These are phyloP conservation scores for Troglohyphantes excavatus DNA, from an alignment of 2,888 invertebrate genomes.

Conservation along the genomic window DNA sequence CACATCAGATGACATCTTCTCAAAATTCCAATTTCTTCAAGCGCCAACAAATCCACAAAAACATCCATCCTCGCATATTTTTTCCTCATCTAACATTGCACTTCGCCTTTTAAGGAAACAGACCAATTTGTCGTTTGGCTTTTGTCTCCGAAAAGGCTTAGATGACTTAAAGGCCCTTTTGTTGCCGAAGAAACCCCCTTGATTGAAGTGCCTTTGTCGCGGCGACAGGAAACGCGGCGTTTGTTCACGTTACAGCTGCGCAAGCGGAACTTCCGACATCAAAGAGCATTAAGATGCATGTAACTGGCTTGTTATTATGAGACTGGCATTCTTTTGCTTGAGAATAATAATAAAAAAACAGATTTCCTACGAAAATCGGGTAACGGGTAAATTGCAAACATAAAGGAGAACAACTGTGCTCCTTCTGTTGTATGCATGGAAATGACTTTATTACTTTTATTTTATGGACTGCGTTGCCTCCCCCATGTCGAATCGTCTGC, in stretches of 20 bases:
- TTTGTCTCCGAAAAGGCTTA: conserved; percentile 61
- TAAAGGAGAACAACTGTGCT: background rate
- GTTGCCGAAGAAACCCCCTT: conserved; percentile 3
- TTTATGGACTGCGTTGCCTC: background rate
- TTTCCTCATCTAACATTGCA: background rate
- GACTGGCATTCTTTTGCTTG: background rate
- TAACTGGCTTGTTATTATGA: conserved; percentile 34
- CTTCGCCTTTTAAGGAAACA: conserved; percentile 40
- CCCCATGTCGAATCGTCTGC: too few relatives aligned
- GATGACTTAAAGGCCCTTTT: conserved; percentile 26
- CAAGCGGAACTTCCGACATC: conserved; percentile 55
- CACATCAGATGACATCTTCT: too few relatives aligned
- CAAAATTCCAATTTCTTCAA: background rate
- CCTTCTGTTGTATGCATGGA: conserved; percentile 7
- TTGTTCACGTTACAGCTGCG: conserved; percentile 68
- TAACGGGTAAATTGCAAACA: conserved; percentile 22
- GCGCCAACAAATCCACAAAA: conserved; percentile 13
- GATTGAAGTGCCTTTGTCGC: conserved; percentile 63
- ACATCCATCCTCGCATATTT: background rate
- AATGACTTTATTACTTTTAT: conserved; percentile 31
- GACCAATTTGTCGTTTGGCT: conserved; percentile 30
- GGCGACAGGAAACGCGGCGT: conserved; percentile 49
- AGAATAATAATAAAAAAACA: background rate
- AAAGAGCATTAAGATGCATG: conserved; percentile 55
- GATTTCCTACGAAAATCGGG: conserved; percentile 43